Conservation (phyloP, 2,797 vertebrate species). For the Kryptopterus vitreolus region DNA sequence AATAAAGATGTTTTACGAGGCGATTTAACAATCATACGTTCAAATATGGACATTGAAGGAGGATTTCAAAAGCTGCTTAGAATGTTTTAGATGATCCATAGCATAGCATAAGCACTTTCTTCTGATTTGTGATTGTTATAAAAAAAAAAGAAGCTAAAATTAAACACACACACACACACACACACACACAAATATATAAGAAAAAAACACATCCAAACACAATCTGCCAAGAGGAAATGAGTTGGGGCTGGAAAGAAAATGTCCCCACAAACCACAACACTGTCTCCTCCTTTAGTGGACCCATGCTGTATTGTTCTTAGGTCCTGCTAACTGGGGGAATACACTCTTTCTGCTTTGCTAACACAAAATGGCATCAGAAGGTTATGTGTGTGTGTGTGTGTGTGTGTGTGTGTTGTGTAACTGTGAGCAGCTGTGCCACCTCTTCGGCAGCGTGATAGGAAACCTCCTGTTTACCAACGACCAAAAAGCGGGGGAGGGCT, state of each 20-base stretch:
- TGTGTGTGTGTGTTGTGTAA: constrained; percentile 43
- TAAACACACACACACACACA: background rate
- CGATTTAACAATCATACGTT: too few species aligned
- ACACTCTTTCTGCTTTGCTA: constrained; percentile 3
- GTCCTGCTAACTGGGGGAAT: background rate
- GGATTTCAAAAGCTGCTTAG: too few species aligned
- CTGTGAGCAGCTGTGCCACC: background rate
- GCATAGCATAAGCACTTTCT: background rate
- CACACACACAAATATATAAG: too few species aligned
- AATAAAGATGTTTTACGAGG: background rate
- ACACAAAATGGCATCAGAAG: constrained; percentile 22
- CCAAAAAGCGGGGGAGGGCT: constrained; percentile 17
- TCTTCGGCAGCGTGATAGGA: constrained; percentile 40
- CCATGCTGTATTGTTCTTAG: background rate
- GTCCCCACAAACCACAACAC: background rate
- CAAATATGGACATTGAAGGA: too few species aligned
- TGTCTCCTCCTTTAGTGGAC: background rate
- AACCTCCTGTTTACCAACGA: constrained; percentile 55
- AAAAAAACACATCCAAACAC: too few species aligned
- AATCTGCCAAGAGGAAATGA: background rate
- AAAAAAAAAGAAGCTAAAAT: background rate
- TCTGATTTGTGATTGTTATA: too few species aligned
- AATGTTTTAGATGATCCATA: too few species aligned
- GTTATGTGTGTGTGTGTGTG: constrained; percentile 17
- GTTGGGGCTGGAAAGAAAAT: background rate